Base-by-base conservation (phyloP, 1,140 invertebrate genomes). In the Acyrthosiphon pisum region DNA sequence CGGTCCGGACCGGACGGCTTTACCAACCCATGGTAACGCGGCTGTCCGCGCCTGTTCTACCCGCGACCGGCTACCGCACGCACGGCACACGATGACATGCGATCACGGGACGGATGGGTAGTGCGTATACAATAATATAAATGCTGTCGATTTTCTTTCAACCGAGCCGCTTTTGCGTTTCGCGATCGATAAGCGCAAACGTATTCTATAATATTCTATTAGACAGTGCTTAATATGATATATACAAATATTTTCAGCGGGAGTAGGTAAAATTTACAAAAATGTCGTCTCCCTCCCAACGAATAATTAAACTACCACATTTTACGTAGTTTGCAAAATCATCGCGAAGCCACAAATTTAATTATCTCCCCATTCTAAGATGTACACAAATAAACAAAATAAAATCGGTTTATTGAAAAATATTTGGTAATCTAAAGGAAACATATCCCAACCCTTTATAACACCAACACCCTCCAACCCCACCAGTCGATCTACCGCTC, bases 1-100 rank as follows among this genome's bases (percentile, higher is more conserved):
- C 76, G 76, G 46, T 50, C 90, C 46, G 81, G n/a, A 11, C 76
- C 81, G 91, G 68, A 48, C 76, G 91, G 91, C 41, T 26, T 84
- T 84, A 35, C 76, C n/a, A 56, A 92, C 81, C 81, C 81, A 56
- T 48, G 91, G 14, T 35, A 9, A 41, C 48, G 46, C 76, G 76
- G 8, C 44, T 23, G 46, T 53, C 41, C 20, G 41, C n/a, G 30
- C 18, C 30, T 20, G 20, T n/a, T 4, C 37, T 23, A 11, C 22
- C 23, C 41, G 30, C 23, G 83, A 41, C 35, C 83, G 37, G 9
- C 37, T 23, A 41, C 37, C 81, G 22, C 83, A 6, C 81, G 35
- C 76, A 20, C n/a, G 9, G 14, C 76, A 37, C 60, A 76, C 50
- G 18, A 53, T 23, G 50, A 53, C 35, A 81, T 35, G 20, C 35